These are phyloP conservation scores for Polydrusus cervinus DNA, from an alignment of 2,888 invertebrate species.

Conservation along the genomic window DNA sequence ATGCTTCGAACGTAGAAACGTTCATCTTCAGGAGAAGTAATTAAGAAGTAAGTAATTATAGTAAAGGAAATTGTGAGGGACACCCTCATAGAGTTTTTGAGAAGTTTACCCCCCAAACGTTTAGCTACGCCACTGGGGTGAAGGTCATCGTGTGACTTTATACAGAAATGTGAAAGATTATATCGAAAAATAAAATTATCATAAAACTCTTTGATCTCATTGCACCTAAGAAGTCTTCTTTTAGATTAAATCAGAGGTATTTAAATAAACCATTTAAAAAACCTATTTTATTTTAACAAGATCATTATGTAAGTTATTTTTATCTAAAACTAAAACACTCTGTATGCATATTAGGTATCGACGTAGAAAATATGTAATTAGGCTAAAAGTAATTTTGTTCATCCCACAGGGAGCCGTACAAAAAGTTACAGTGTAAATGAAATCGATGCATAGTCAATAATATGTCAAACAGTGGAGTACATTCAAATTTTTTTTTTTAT, in stretches of 20 bases:
- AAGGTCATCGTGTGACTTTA: no score
- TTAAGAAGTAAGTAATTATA: no score
- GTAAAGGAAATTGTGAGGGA: no score
- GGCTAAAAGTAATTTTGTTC: conserved; percentile 17
- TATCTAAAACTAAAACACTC: conserved; percentile 14
- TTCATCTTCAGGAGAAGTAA: no score
- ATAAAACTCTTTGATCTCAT: no score
- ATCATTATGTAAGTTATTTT: conserved; percentile 19
- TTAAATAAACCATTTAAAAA: background rate
- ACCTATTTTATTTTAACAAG: conserved; percentile 2
- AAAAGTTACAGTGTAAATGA: conserved; percentile 26
- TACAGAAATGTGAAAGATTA: no score
- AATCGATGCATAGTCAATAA: conserved; percentile 30
- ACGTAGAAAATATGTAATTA: conserved; percentile 17
- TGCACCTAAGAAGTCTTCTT: no score
- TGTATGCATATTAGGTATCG: conserved; percentile 23
- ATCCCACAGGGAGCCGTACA: conserved; percentile 12
- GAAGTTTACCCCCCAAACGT: no score
- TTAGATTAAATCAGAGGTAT: background rate
- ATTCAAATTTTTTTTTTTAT: background rate
- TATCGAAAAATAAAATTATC: no score
- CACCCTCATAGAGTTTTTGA: no score
- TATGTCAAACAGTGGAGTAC: conserved; percentile 16
- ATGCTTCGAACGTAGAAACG: no score
- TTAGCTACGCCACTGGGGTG: no score